Evolutionary conservation across 2,797 vertebrate genomes (phyloP), one percentile per base, ranked within the genome.

Genomic region (Tenualosa ilisha): DNA sequence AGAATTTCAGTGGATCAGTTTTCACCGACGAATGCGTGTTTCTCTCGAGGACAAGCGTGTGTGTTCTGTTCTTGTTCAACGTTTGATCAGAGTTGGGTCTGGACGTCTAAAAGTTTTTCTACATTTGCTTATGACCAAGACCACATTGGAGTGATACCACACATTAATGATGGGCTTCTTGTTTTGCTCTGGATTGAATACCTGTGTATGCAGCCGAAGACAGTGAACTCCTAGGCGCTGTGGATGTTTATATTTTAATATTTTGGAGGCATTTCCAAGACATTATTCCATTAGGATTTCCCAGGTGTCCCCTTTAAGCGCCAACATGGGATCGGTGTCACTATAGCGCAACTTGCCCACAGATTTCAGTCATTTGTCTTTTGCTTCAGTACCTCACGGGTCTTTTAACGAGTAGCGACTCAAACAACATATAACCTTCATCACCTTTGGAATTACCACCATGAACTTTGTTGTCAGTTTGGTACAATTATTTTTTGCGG

Each of bases 401-500:
- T 61, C 85, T 65, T 22, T 72, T 56, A 81, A 86, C 87, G 65
- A 84, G 56, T 88, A 86, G 81, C 87, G 82, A 86, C 89, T 91
- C 89, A 82, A 85, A 83, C 83, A 88, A 82, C 83, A 84, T 86
- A 65, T 54, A 81, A 59, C 86, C 84, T n/a, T 17, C 22, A 46
- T 17, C 72, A 88, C 87, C 84, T 87, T 88, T 86, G 94, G 94
- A 93, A 89, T 92, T 92, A 92, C 92, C 97, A 97, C 92, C 97
- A 98, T 98, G 97, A 97, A 98, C 97, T 97, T 97, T 97, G 94
- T 96, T 94, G 93, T 96, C 88, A 96, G 94, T 94, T 96, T 96
- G 93, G 89, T 96, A 92, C 96, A 96, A 82, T 95, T 97, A 91
- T 95, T 96, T 91, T 92, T 96, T 88, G 96, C 96, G 89, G 94